Evolutionary conservation across 2,113 vertebrate genomes (phyloP).

Genomic region (Morone chrysops): DNA sequence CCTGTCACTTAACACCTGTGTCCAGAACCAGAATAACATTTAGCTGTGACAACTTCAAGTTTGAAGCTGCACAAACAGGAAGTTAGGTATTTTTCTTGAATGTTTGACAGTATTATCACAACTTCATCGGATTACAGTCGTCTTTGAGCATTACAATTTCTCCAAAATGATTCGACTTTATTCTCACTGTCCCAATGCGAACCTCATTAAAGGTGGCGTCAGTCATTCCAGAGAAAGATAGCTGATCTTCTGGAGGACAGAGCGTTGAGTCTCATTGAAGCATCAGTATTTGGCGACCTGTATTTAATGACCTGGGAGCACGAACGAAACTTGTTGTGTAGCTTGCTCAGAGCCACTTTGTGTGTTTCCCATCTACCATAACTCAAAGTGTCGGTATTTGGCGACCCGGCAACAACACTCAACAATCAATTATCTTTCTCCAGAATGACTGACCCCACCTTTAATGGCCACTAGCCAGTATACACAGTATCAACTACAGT

Average conservation of each 20-base stretch:
- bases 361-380: too few species aligned
- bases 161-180: neutral
- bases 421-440: too few species aligned
- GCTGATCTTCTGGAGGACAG: too few species aligned
- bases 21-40: neutral
- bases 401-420: too few species aligned
- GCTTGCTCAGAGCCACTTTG: too few species aligned
- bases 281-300: too few species aligned
- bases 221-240: too few species aligned
- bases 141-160: neutral
- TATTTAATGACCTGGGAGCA: too few species aligned
- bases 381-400: too few species aligned
- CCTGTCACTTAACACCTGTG: neutral
- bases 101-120: neutral
- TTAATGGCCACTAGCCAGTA: neutral
- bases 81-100: neutral
- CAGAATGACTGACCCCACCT: too few species aligned
- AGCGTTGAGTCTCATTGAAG: too few species aligned
- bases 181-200: neutral
- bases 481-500: neutral
- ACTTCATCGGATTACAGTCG: neutral
- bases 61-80: neutral
- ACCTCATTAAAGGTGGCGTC: neutral
- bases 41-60: neutral
- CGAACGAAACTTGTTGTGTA: too few species aligned